Evolutionary conservation across 2,888 invertebrate genomes (phyloP), one percentile per base, ranked within the genome.

Genomic region (Petrolisthes manimaculis): DNA sequence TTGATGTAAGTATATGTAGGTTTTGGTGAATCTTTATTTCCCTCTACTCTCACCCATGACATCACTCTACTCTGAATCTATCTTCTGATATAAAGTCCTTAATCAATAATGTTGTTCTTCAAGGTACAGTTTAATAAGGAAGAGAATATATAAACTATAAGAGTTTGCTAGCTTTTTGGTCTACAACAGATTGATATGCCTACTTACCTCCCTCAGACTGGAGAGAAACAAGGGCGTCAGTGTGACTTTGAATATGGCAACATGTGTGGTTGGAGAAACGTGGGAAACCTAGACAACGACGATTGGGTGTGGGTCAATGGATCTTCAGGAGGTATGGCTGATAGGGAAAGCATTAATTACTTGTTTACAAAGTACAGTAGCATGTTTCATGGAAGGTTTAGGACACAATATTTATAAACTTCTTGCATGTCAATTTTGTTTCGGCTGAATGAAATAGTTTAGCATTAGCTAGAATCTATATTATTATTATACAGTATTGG

Each of bases 281-380:
- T 78, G 54, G 69, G 14, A 5, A 78, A 55, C 5, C 69, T 54
- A 3, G 88, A 89, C 54, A 79, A 83, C 55, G 67, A 78, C 12
- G 78, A 89, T n/a, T 89, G 89, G 89, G 69, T 82, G 1, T 86
- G 84, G 83, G 75, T 85, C 14, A 77, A 82, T 86, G 85, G 78
- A n/a, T 24, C 77, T 2, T 24, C 67, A 14, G 89, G 89, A 89
- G 89, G 89, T 89, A 78, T 51, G 83, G 83, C 14, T 37, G 14
- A 74, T 18, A n/a, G 12, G 5, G 37, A 4, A 53, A 67, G 37
- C 69, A n/a, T 24, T 14, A 24, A 9, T 83, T n/a, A 61, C n/a
- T 67, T 21, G 14, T 81, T 54, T 79, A 12, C 53, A 79, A 21
- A 21, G 21, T 75, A 79, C 1, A 21, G 21, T 75, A 75, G 21